A percentile compares a stretch with the other conserved stretches of the same genome.
These are phyloP conservation scores for Nibea albiflora DNA, from an alignment of 2,113 vertebrate genomes.

Conservation along the genomic window DNA sequence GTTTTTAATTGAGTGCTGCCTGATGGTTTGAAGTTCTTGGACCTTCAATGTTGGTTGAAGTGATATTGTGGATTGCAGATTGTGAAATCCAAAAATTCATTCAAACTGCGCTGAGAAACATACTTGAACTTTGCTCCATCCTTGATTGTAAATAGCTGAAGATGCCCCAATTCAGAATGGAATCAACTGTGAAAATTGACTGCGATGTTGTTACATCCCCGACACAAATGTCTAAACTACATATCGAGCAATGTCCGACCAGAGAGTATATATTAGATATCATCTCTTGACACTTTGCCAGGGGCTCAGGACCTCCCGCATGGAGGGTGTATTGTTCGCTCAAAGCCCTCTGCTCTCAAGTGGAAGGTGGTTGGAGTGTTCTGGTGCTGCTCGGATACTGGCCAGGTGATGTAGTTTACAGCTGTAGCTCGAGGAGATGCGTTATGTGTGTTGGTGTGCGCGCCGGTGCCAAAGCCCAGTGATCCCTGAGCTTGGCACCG, in stretches of 20 bases:
- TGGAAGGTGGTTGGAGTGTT: constrained; percentile 8
- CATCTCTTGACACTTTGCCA: neutral
- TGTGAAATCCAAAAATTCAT: no score
- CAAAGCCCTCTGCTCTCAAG: neutral
- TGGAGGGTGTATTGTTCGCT: neutral
- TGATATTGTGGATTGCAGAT: no score
- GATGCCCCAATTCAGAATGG: no score
- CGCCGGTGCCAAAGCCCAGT: constrained; percentile 20
- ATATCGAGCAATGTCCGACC: neutral
- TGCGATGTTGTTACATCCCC: no score
- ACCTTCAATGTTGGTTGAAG: no score
- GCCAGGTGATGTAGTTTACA: constrained; percentile 30
- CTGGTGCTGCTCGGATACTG: constrained; percentile 9
- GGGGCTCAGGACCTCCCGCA: neutral
- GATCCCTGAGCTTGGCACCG: constrained; percentile 47
- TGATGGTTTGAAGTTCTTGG: no score
- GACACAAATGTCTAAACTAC: no score
- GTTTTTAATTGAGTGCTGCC: no score
- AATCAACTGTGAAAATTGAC: no score
- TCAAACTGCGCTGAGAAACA: no score
- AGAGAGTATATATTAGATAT: neutral
- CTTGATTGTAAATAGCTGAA: no score
- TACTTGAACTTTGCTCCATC: no score
- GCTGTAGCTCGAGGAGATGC: constrained; percentile 37
- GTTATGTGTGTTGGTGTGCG: constrained; percentile 15